Evolutionary conservation across 2,888 invertebrate genomes (phyloP), one percentile per base, ranked within the genome.

Genomic region (Metalampra italica): DNA sequence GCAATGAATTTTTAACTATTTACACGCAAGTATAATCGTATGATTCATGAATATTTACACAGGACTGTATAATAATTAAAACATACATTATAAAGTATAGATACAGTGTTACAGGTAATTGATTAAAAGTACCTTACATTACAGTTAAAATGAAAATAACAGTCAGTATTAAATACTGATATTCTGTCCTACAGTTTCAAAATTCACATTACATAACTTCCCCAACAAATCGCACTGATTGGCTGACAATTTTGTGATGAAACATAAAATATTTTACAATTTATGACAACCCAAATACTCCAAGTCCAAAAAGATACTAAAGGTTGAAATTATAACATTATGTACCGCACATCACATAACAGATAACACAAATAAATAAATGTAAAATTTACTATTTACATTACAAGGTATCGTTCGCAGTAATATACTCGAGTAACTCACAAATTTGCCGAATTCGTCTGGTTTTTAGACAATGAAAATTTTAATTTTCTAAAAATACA

Each of bases 31-130:
- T 65, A 68, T 56, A 66, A 13, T 59, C 64, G 62, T n/a, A n/a
- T 62, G 61, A 61, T 55, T 54, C 48, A 55, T 67, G 63, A 59
- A 62, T 78, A 79, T 78, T 69, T 79, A 79, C 78, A 79, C 61
- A 60, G 60, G 60, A 66, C 47, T 38, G 43, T 50, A 51, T 49
- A 49, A 49, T 47, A 49, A 53, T 54, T 9, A 13, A 39, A 3
- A 13, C n/a, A 39, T 39, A 39, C 12, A 37, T 22, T 22, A 22
- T 22, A 22, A 22, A 22, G 2, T 22, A 22, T 22, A 22, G 5
- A 22, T 2, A 22, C 3, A 22, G 22, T 3, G 22, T 22, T 3
- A 22, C 22, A 22, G 22, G 5, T 22, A 22, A 5, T 22, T 22
- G 22, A 5, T 22, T 22, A 3, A 22, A 22, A 22, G 2, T 2